Evolutionary conservation across 1,140 invertebrate genomes (phyloP), one percentile per base, ranked within the genome.

Genomic region (Brachionus angularis): DNA sequence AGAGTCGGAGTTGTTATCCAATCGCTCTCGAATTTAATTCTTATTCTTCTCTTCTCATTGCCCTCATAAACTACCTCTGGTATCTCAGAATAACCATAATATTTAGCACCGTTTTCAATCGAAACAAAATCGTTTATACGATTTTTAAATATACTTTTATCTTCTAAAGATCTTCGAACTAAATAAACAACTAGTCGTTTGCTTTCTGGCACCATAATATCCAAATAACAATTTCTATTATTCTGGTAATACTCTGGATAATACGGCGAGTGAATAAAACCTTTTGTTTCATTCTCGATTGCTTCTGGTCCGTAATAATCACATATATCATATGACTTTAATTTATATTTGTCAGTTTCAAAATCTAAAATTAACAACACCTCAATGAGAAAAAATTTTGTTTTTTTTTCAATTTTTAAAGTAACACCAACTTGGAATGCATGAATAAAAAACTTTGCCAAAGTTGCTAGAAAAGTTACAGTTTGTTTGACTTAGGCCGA

Each of bases 241-340:
- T 67, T 67, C 18, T 14, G 18, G 23, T 67, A 67, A 33, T 67
- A 67, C 5, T 67, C 27, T 7, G 62, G 62, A 36, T 67, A 67
- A 47, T 31, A 67, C 8, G 62, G 62, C n/a, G 62, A 67, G 23
- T 67, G 62, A 16, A 67, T 67, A 50, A 47, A 67, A 12, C 23
- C 62, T 18, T 25, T n/a, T 21, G 46, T 42, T 21, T 47, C 21
- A 47, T 50, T 50, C 23, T 46, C 25, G 10, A 67, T 18, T 16
- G 36, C 18, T 21, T 5, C 23, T 34, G 62, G 62, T 34, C 29
- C 62, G 47, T 46, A 47, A 33, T 46, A 34, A 27, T 67, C 62
- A 23, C 62, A 67, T 27, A 67, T 47, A 34, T 67, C 62, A 31
- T 47, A 67, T 23, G 62, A 46, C 21, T 34, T 67, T 5, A 31